Evolutionary conservation across 2,888 invertebrate species (phyloP).

Genomic region (Thalpophila matura): DNA sequence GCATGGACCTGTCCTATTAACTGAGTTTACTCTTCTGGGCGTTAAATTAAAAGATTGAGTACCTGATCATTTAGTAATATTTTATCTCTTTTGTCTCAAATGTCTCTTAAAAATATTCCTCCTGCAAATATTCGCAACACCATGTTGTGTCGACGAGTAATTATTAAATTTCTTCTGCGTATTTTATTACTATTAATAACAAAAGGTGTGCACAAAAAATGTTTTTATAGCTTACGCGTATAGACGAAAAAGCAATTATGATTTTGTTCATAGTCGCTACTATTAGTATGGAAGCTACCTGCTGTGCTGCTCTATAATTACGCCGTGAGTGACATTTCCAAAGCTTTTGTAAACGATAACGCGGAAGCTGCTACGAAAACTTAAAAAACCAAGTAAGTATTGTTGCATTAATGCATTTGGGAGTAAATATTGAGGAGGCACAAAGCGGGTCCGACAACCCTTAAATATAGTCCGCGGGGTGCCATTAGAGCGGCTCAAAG

Average conservation of each 20-base stretch:
- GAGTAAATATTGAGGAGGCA: constrained; percentile 90
- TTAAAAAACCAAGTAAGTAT: constrained; percentile 89
- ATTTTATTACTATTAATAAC: constrained; percentile 72
- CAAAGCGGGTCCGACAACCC: constrained; percentile 88
- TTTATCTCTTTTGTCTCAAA: background rate
- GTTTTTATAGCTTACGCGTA: constrained; percentile 75
- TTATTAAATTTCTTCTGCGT: constrained; percentile 67
- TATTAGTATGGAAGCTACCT: constrained; percentile 82
- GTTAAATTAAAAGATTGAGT: background rate
- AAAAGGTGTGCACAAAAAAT: constrained; percentile 75
- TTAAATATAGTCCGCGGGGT: constrained; percentile 88
- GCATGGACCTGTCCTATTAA: too few relatives aligned
- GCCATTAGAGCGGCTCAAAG: constrained; percentile 89
- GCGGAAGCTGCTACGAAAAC: constrained; percentile 89
- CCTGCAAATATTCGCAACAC: constrained; percentile 26
- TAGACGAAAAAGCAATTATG: constrained; percentile 84
- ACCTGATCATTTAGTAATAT: background rate
- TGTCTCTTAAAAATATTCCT: constrained; percentile 8
- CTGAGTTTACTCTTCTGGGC: too few relatives aligned
- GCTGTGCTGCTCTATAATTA: constrained; percentile 89
- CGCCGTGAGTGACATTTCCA: constrained; percentile 86
- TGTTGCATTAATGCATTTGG: constrained; percentile 90
- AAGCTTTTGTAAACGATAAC: constrained; percentile 90
- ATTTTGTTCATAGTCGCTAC: constrained; percentile 78
- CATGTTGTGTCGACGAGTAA: constrained; percentile 61